A percentile compares a stretch with the other conserved stretches of the same genome.
phyloP scores from a whole-genome alignment of 2,113 vertebrate species.

The Neomonachus schauinslandi region DNA sequence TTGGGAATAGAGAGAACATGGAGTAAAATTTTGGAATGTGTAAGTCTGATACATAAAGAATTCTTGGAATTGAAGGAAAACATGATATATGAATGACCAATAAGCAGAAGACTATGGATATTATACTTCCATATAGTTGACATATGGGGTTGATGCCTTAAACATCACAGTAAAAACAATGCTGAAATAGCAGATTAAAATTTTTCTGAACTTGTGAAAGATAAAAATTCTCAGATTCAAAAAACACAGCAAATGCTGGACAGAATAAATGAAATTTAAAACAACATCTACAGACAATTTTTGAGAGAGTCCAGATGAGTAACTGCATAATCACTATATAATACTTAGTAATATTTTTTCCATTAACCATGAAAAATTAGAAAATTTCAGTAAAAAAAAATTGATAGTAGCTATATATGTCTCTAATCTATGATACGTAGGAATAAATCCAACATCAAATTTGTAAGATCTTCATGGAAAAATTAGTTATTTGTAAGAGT shows the following conservation, averaged over 20 bases:
- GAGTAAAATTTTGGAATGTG: neutral
- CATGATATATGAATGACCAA: neutral
- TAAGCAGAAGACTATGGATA: neutral
- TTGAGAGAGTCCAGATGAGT: neutral
- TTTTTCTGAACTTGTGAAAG: neutral
- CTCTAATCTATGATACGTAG: neutral
- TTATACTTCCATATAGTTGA: neutral
- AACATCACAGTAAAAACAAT: neutral
- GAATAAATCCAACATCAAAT: neutral
- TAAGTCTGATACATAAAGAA: neutral
- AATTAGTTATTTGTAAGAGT: neutral
- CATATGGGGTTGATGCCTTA: neutral
- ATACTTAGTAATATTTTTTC: neutral
- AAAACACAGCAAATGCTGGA: neutral
- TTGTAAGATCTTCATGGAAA: neutral
- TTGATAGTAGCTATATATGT: neutral
- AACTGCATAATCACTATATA: neutral
- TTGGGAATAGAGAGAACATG: neutral
- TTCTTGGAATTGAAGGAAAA: neutral
- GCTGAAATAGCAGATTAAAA: neutral
- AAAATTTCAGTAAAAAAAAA: neutral
- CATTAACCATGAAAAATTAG: neutral
- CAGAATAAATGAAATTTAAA: neutral
- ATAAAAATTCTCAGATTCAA: neutral
- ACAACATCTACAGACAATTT: neutral